Evolutionary conservation across 1,140 invertebrate genomes (phyloP).

Genomic region (Radopholus similis): DNA sequence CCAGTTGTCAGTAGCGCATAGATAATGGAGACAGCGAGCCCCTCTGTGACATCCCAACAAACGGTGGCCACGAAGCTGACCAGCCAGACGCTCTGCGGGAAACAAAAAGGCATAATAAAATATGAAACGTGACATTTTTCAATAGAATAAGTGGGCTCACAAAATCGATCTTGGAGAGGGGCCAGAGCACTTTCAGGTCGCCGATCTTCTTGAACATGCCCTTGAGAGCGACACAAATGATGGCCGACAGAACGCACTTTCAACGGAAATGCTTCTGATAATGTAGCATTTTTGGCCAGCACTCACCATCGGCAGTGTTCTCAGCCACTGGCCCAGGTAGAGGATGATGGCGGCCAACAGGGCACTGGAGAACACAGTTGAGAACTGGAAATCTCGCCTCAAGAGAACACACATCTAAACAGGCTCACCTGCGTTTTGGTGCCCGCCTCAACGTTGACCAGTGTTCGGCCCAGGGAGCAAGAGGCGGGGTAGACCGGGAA

Average conservation of each 20-base stretch:
- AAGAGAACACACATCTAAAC: not conserved
- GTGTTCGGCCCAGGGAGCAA: conserved; percentile 51
- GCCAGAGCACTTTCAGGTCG: conserved; percentile 52
- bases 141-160: conserved; percentile 15
- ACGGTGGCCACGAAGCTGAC: conserved; percentile 54
- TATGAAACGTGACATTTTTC: not conserved
- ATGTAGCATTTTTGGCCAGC: not conserved
- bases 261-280: not conserved
- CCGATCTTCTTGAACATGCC: conserved; percentile 53
- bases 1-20: conserved; percentile 57
- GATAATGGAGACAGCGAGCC: conserved; percentile 46
- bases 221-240: conserved; percentile 52
- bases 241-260: conserved; percentile 53
- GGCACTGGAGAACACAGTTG: conserved; percentile 46
- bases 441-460: conserved; percentile 56
- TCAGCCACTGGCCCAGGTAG: conserved; percentile 43
- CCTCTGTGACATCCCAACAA: conserved; percentile 50
- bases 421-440: conserved; percentile 45
- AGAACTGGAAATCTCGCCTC: conserved; percentile 34
- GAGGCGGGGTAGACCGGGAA: conserved; percentile 56
- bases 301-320: conserved; percentile 54
- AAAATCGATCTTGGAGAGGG: conserved; percentile 59
- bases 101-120: not conserved
- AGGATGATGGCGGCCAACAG: conserved; percentile 49
- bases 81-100: conserved; percentile 51